These are phyloP conservation scores for Leptocoma aspasia DNA, from an alignment of 2,113 vertebrate genomes.

Conservation along the genomic window DNA sequence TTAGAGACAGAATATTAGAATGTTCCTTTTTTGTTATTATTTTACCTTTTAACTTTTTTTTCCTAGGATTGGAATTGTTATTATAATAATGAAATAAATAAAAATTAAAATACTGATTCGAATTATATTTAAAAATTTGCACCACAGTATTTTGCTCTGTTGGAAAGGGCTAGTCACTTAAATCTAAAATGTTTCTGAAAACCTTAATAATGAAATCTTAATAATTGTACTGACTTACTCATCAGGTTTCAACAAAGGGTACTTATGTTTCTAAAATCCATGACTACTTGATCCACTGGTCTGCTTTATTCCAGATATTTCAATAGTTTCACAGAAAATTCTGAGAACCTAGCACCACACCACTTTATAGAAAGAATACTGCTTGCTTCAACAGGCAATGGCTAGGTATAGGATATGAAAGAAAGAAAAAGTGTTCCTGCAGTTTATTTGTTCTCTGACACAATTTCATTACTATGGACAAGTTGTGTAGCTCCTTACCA, in stretches of 20 bases:
- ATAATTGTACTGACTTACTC: neutral
- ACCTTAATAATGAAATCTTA: neutral
- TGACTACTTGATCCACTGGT: neutral
- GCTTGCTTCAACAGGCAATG: neutral
- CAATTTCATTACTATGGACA: neutral
- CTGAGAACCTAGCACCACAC: neutral
- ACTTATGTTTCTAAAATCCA: neutral
- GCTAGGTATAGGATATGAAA: neutral
- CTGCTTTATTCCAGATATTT: neutral
- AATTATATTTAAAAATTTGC: neutral
- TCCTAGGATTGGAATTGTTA: neutral
- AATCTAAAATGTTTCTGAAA: neutral
- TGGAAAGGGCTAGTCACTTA: neutral
- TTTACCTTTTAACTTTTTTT: neutral
- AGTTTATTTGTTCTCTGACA: neutral
- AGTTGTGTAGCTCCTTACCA: neutral
- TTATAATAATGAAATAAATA: neutral
- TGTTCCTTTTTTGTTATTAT: fast-evolving
- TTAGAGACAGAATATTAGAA: neutral
- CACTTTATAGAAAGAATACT: neutral
- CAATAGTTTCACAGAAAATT: neutral
- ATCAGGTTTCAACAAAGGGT: neutral
- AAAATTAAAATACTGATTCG: neutral
- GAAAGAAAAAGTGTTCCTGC: neutral
- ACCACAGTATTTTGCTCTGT: neutral